These are phyloP conservation scores for Congeria kusceri DNA, from an alignment of 2,888 invertebrate genomes.

Conservation along the genomic window DNA sequence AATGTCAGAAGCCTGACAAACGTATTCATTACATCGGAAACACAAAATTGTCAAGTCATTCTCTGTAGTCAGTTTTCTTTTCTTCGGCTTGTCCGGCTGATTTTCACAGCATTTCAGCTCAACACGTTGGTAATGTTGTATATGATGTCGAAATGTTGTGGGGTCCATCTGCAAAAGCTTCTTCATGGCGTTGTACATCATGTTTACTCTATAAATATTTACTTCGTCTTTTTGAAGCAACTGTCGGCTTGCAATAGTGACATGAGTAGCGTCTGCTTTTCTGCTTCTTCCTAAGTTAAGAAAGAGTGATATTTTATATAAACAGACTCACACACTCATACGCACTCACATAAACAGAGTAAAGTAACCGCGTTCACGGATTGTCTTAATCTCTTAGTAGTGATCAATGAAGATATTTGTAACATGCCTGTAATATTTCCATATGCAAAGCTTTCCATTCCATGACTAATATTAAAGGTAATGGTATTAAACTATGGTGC, in stretches of 20 bases:
- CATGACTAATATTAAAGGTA: too few species aligned
- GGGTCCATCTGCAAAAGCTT: neutral
- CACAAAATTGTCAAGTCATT: constrained; percentile 20
- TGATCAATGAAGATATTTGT: too few species aligned
- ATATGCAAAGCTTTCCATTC: too few species aligned
- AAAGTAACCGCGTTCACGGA: too few species aligned
- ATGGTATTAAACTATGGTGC: neutral
- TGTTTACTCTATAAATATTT: constrained; percentile 33
- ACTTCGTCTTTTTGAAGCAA: constrained; percentile 20
- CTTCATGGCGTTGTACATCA: constrained; percentile 47
- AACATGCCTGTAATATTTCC: neutral
- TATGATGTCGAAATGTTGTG: neutral
- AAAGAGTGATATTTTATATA: neutral
- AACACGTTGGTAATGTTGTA: neutral
- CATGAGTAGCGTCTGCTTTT: constrained; percentile 27
- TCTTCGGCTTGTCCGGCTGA: neutral
- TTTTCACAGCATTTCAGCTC: neutral
- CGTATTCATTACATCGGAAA: constrained; percentile 14
- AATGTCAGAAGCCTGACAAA: constrained; percentile 20
- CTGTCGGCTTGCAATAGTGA: constrained; percentile 26
- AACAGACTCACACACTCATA: too few species aligned
- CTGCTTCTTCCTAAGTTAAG: constrained; percentile 48
- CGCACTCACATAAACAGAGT: too few species aligned
- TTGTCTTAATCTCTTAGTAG: too few species aligned
- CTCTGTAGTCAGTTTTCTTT: neutral